These are phyloP conservation scores for Diplogasteroides magnus DNA, from an alignment of 1,140 invertebrate species.

Conservation along the genomic window DNA sequence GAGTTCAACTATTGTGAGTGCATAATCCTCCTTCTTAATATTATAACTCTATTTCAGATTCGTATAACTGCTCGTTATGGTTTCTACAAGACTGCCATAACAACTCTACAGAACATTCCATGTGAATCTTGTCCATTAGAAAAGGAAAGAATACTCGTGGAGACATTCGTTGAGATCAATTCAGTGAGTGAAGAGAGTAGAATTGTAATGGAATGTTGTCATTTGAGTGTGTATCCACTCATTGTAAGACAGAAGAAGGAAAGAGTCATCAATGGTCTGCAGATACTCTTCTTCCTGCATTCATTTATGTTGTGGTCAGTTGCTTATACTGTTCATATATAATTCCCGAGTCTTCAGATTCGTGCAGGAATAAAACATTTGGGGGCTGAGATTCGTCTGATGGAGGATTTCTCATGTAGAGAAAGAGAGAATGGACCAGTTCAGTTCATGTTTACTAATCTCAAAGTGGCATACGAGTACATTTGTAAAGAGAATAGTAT, in stretches of 20 bases:
- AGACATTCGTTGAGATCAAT: conserved; percentile 10
- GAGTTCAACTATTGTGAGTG: neutral
- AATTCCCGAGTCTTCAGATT: neutral
- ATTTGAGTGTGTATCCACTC: neutral
- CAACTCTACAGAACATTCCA: conserved; percentile 7
- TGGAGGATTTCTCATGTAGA: neutral
- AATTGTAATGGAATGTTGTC: neutral
- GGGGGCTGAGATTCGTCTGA: conserved; percentile 1
- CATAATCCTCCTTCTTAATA: neutral
- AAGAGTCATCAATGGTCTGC: conserved; percentile 32
- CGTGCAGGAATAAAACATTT: neutral
- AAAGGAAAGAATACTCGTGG: conserved; percentile 3
- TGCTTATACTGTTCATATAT: neutral
- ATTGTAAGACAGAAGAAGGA: conserved; percentile 18
- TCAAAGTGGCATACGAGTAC: neutral
- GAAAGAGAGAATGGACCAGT: neutral
- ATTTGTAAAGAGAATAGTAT: neutral
- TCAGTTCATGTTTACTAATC: neutral
- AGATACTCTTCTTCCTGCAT: conserved; percentile 25
- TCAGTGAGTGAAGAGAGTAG: neutral
- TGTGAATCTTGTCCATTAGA: conserved; percentile 3
- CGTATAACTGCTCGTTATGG: conserved; percentile 1
- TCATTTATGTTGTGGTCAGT: neutral
- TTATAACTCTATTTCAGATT: conserved; percentile 6
- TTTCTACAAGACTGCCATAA: conserved; percentile 7